Evolutionary conservation across 2,797 vertebrate genomes (phyloP), one percentile per base, ranked within the genome.

Genomic region (Betta splendens): DNA sequence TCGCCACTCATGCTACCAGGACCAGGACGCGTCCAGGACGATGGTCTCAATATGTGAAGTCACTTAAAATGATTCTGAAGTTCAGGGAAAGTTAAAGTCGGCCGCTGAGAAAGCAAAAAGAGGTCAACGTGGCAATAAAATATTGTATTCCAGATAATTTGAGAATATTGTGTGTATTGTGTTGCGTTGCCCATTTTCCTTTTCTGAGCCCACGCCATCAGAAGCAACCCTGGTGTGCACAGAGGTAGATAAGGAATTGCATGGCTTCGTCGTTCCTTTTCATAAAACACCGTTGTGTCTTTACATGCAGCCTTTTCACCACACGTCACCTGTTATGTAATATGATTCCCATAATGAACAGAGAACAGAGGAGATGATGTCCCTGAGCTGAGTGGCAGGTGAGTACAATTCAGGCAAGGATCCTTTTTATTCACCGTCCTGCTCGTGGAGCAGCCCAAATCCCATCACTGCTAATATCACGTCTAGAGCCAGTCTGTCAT

Each of bases 401-500:
- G 22, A 46, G 13, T 9, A 9, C 12, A 56, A 8, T 44, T 49
- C 10, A 35, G 11, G 32, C 8, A 31, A n/a, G n/a, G 28, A 42
- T 23, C n/a, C 5, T 0, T 32, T 38, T 37, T 23, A 47, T 57
- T 58, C 31, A 35, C 23, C 28, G 15, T 32, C 32, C 10, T 54
- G 13, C 35, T 18, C 7, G 11, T 45, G 15, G 26, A 22, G 48
- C 22, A 50, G 61, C 25, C 9, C 33, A 64, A 45, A 66, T 31
- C 25, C 18, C 11, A 31, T n/a, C 23, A 43, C 29, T 46, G 21
- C 28, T 25, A 33, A 38, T 12, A n/a, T 44, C 9, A 10, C 7
- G 3, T 3, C 18, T 36, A 38, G 72, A 56, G 35, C 68, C 25
- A 64, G 50, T 56, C 50, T 54, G 26, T 23, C 12, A 42, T 39